Percentiles rank a stretch among this genome's conserved stretches.
These are phyloP conservation scores for Laspeyria flexula DNA, from an alignment of 2,888 invertebrate genomes.

Conservation along the genomic window DNA sequence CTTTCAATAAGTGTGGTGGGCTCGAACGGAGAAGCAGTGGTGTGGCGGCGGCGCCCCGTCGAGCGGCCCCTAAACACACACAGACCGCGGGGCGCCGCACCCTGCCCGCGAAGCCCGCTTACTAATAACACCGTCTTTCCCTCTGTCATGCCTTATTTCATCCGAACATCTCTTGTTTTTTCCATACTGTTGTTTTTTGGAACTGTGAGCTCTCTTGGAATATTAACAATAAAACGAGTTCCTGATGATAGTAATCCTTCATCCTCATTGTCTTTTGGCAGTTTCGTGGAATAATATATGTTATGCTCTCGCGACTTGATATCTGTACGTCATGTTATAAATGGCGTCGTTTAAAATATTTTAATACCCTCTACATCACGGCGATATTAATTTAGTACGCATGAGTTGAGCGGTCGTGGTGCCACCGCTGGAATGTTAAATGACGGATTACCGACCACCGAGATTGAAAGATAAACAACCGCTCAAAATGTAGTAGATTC, in stretches of 20 bases:
- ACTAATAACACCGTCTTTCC: constrained; percentile 83
- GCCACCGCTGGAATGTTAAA: constrained; percentile 84
- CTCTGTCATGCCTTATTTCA: constrained; percentile 82
- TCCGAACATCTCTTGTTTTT: constrained; percentile 78
- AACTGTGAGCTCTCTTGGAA: constrained; percentile 64
- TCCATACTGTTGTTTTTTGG: constrained; percentile 72
- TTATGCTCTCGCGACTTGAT: constrained; percentile 80
- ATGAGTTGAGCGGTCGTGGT: constrained; percentile 78
- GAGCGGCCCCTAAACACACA: constrained; percentile 79
- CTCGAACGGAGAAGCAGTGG: constrained; percentile 38
- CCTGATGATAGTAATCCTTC: constrained; percentile 85
- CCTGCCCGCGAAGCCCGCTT: constrained; percentile 66
- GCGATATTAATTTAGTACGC: constrained; percentile 85
- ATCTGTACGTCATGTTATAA: constrained; percentile 83
- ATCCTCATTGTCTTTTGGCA: constrained; percentile 86
- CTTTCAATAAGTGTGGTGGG: constrained; percentile 76
- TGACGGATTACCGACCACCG: constrained; percentile 82
- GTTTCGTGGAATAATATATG: constrained; percentile 85
- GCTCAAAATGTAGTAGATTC: constrained; percentile 68
- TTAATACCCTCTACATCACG: constrained; percentile 84
- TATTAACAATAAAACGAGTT: constrained; percentile 81
- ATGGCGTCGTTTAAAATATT: constrained; percentile 85
- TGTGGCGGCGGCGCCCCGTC: constrained; percentile 61
- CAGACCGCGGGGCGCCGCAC: constrained; percentile 84
- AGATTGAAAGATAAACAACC: constrained; percentile 79